A percentile compares a stretch with the other conserved stretches of the same genome.
phyloP scores from a whole-genome alignment of 2,888 invertebrate genomes.

The Noctuana brunneofusca region DNA sequence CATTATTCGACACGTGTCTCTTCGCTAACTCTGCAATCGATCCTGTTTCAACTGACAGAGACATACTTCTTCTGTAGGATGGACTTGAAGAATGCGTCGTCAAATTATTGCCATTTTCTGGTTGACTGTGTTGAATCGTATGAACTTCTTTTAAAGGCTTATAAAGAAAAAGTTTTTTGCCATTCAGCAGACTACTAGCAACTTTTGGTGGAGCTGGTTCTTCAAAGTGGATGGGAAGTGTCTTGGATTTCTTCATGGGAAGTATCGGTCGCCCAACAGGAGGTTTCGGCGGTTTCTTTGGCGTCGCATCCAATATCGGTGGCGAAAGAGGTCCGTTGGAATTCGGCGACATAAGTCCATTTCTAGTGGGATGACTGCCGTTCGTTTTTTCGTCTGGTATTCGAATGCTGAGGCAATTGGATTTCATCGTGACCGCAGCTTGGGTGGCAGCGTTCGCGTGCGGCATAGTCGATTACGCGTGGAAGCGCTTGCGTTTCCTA shows the following conservation, averaged over 20 bases:
- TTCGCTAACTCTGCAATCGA: constrained; percentile 76
- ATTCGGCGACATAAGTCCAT: constrained; percentile 54
- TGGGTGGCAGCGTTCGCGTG: constrained; percentile 53
- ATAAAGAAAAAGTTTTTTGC: constrained; percentile 68
- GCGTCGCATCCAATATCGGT: constrained; percentile 67
- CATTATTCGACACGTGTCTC: constrained; percentile 64
- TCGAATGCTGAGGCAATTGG: constrained; percentile 60
- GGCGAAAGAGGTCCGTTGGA: constrained; percentile 70
- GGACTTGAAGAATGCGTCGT: constrained; percentile 68
- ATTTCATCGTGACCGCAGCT: constrained; percentile 47
- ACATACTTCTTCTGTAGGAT: constrained; percentile 66
- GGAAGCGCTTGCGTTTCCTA: constrained; percentile 69
- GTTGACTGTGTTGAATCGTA: constrained; percentile 55
- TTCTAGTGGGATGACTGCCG: constrained; percentile 41
- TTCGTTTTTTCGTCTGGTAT: constrained; percentile 63
- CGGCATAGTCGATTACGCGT: constrained; percentile 64
- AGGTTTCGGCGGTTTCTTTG: constrained; percentile 73
- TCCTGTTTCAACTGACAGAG: constrained; percentile 73
- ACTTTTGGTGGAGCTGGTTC: constrained; percentile 63
- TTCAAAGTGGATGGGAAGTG: constrained; percentile 73
- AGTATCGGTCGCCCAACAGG: constrained; percentile 66
- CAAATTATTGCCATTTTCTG: constrained; percentile 59
- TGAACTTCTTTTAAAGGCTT: constrained; percentile 75
- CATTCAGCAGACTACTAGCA: constrained; percentile 57
- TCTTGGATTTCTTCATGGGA: constrained; percentile 74